phyloP scores from a whole-genome alignment of 2,113 vertebrate species.

The Diadophis punctatus region DNA sequence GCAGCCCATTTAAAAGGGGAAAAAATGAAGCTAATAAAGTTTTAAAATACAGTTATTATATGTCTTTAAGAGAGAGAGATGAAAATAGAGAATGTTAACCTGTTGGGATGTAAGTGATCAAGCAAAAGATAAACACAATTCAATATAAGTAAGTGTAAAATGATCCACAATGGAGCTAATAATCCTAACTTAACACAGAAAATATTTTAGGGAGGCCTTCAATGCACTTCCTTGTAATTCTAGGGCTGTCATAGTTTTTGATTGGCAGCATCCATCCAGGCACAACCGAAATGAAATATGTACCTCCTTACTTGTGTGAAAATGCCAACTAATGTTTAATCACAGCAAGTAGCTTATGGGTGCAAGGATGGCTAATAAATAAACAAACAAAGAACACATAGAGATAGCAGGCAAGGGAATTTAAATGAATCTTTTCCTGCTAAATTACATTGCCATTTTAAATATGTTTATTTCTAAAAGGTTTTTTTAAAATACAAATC shows the following conservation, averaged over 20 bases:
- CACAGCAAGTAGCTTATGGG: background rate
- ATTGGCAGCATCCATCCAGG: background rate
- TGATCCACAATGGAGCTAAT: background rate
- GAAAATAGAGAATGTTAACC: background rate
- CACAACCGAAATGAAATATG: background rate
- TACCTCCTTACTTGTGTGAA: background rate
- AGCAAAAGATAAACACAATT: background rate
- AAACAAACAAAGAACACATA: background rate
- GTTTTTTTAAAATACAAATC: background rate
- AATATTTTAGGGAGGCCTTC: background rate
- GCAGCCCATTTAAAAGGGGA: background rate
- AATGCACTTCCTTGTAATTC: background rate
- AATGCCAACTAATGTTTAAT: background rate
- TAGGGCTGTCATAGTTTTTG: background rate
- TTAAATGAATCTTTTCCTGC: background rate
- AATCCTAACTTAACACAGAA: background rate
- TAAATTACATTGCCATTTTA: background rate
- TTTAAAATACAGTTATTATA: background rate
- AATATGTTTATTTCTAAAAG: background rate
- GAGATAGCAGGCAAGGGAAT: background rate
- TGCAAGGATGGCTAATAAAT: background rate
- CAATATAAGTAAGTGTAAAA: background rate
- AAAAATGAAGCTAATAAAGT: background rate
- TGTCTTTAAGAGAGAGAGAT: background rate
- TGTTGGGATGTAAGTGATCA: background rate